A percentile compares a stretch with the other conserved stretches of the same genome.
phyloP scores from a whole-genome alignment of 2,888 invertebrate genomes.

The Hyppa rectilinea region DNA sequence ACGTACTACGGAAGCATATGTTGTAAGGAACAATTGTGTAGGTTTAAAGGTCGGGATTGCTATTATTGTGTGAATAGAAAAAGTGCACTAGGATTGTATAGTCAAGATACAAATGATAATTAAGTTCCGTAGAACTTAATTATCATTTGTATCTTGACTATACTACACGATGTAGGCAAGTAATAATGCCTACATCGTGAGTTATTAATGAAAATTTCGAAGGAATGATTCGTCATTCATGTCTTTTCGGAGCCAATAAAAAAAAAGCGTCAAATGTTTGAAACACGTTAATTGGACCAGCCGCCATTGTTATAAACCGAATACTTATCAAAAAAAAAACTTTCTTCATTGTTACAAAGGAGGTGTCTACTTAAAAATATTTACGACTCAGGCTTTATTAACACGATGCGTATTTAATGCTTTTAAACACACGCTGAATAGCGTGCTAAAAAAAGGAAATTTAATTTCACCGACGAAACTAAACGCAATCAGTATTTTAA shows the following conservation, averaged over 20 bases:
- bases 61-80: slow-evolving; percentile 8
- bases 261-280: background rate
- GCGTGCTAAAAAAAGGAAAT: no score
- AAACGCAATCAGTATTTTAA: background rate
- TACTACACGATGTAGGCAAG: no score
- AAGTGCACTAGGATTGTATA: slow-evolving; percentile 6
- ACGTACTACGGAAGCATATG: slow-evolving; percentile 41
- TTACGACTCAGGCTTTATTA: slow-evolving; percentile 17
- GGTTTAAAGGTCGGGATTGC: slow-evolving; percentile 20
- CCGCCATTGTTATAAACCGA: slow-evolving; percentile 33
- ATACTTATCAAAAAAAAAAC: slow-evolving; percentile 34
- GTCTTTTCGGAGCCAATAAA: background rate
- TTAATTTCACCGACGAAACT: background rate
- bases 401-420: slow-evolving; percentile 6
- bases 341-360: slow-evolving; percentile 42
- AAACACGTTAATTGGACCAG: slow-evolving; percentile 20
- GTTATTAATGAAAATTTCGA: no score
- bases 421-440: background rate
- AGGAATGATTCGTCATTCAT: no score
- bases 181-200: background rate
- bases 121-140: background rate
- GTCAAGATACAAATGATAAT: background rate
- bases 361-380: slow-evolving; percentile 38
- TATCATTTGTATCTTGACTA: no score
- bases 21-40: slow-evolving; percentile 11